Evolutionary conservation across 2,888 invertebrate species (phyloP), one percentile per base, ranked within the genome.

Genomic region (Andrena dorsata): DNA sequence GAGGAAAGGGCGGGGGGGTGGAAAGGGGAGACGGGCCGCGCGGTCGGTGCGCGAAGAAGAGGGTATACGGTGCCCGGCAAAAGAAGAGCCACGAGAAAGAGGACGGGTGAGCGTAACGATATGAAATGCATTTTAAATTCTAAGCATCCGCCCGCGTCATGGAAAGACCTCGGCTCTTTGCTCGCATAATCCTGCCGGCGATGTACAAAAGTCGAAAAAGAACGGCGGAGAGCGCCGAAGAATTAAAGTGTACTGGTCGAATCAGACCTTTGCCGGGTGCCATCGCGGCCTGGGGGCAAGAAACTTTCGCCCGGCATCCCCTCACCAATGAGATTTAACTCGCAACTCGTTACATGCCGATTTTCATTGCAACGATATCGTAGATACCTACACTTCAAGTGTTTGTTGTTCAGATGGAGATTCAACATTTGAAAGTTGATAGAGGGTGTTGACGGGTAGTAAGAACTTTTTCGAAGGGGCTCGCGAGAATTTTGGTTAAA

Each of bases 81-180:
- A 86, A 80, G 76, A 80, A 61, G 66, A 83, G 80, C 82, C 72
- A 30, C 72, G 80, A 86, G 83, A 74, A 74, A 83, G 77, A 81
- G 83, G 82, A 74, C 73, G 84, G 79, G 79, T 82, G 83, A 85
- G 81, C 79, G 74, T 86, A 88, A 88, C 88, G 89, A 90, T 87
- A 85, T 85, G 86, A 89, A 90, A 90, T 90, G 87, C 90, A 90
- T 90, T 91, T 90, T 89, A 90, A 90, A 90, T 90, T 91, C 88
- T 90, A 90, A 91, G 89, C 85, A 86, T 91, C 82, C 83, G 83
- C 84, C 80, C 80, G 83, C 83, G 83, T 85, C 85, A 79, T 80
- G 83, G 80, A 85, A 86, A 87, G 90, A 87, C 86, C 87, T 85
- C 79, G 85, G 73, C 83, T 88, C 84, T 82, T 86, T 89, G 86